phyloP scores from a whole-genome alignment of 2,113 vertebrate species.

The Crocuta crocuta region DNA sequence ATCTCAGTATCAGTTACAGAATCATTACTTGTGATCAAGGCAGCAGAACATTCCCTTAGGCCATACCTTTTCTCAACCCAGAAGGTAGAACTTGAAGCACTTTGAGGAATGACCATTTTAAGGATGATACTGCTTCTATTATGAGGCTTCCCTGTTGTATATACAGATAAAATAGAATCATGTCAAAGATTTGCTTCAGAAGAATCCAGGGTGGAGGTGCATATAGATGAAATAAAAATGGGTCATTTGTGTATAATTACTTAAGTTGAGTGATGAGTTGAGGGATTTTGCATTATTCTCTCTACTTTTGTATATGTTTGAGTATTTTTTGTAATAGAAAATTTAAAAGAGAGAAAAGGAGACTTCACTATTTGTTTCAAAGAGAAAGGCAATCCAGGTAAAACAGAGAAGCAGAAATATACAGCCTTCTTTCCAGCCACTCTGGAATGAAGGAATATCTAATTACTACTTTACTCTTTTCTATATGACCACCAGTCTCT shows the following conservation, averaged over 20 bases:
- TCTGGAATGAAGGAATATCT: neutral
- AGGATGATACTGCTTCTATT: neutral
- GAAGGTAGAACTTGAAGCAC: neutral
- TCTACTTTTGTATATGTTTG: neutral
- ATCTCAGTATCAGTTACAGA: neutral
- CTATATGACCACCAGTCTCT: neutral
- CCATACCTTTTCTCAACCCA: neutral
- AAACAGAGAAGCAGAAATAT: neutral
- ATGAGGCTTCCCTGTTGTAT: neutral
- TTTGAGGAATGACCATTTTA: neutral
- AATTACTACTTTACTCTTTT: neutral
- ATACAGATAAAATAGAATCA: neutral
- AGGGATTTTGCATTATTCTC: neutral
- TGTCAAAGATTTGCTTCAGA: neutral
- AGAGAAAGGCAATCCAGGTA: neutral
- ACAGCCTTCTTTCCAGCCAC: neutral
- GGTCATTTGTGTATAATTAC: neutral
- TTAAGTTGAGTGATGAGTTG: neutral
- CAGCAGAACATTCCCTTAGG: neutral
- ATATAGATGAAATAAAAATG: neutral
- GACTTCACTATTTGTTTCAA: neutral
- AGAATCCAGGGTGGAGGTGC: neutral
- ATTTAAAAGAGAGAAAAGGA: neutral
- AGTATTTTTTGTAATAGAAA: neutral
- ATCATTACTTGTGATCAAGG: neutral